Base-by-base conservation (phyloP, 2,888 invertebrate species). In the Drosophila algonquin region DNA sequence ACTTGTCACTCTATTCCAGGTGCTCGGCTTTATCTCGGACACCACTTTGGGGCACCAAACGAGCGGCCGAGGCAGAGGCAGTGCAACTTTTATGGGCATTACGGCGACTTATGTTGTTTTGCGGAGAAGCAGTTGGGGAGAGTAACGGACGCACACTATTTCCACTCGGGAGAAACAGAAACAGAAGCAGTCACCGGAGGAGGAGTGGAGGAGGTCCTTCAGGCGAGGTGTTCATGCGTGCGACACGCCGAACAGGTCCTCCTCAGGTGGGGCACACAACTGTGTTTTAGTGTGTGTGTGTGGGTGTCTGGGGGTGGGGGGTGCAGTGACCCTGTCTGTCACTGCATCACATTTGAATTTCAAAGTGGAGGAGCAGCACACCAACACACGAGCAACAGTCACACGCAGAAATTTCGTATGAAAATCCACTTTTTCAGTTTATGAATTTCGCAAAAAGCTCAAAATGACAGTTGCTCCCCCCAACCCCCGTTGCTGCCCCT, bases 361-460 rank as follows among this genome's bases (percentile, higher is more conserved):
- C 83, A 87, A 79, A 82, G 81, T 75, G 79, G 77, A 70, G 70
- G 3, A 21, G 21, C 21, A 21, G 21, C 21, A 21, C 21, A 21
- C 21, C 21, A 21, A 21, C 72, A 67, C 71, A 79, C 80, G 21
- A 21, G 21, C 69, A 40, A 58, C 69, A 68, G 58, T 69, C 69
- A 58, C 74, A 73, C 74, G 74, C 72, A 72, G 81, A 72, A 85
- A 84, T 84, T 84, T 84, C 83, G 80, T 84, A 84, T 86, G 83
- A 84, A 84, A 88, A 84, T 88, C 83, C 83, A 84, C 83, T 84
- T 88, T 83, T 84, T 84, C 88, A 84, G 88, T 84, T 88, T 84
- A 84, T 86, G 83, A 84, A 84, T 84, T 84, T 84, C 83, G 86
- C 86, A 82, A 88, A 83, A 84, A 84, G 88, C 83, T 88, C 73